Percentiles rank a stretch among this genome's conserved stretches.
Evolutionary conservation across 2,797 vertebrate species (phyloP).

Genomic region (Dermochelys coriacea): DNA sequence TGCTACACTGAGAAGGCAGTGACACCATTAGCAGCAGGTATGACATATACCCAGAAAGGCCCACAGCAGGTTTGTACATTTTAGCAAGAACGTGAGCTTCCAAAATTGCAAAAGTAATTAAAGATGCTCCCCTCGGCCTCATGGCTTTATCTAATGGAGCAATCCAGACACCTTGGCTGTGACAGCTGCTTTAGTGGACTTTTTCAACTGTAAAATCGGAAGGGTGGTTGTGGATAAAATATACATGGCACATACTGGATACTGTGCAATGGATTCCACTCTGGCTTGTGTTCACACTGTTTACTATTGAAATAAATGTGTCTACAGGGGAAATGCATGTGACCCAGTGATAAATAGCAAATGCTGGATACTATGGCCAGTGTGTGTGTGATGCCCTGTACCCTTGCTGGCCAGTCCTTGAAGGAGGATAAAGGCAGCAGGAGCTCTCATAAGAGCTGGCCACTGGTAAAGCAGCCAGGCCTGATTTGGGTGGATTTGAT

Average conservation of each 20-base stretch:
- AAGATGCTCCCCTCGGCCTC: not conserved
- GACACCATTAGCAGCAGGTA: not conserved
- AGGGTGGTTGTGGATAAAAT: not conserved
- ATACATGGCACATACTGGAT: not conserved
- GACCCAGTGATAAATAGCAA: not conserved
- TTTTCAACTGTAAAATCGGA: slow-evolving; percentile 1
- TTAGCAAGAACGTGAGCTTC: not conserved
- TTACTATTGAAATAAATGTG: slow-evolving; percentile 16
- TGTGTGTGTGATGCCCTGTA: not conserved
- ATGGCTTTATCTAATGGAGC: rapidly evolving
- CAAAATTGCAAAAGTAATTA: rapidly evolving
- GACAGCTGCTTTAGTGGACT: not conserved
- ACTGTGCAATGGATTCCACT: slow-evolving; percentile 46
- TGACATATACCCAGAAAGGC: not conserved
- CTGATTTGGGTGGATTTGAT: not conserved
- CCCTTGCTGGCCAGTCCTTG: not conserved
- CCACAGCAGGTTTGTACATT: not conserved
- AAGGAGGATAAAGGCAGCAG: rapidly evolving
- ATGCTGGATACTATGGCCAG: not conserved
- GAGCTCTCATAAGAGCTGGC: not conserved
- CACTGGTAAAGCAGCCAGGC: not conserved
- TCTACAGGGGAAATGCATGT: not conserved
- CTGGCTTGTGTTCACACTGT: not conserved
- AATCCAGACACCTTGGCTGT: rapidly evolving
- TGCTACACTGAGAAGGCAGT: rapidly evolving